phyloP scores from a whole-genome alignment of 2,113 vertebrate species.

The Rhinoderma darwinii region DNA sequence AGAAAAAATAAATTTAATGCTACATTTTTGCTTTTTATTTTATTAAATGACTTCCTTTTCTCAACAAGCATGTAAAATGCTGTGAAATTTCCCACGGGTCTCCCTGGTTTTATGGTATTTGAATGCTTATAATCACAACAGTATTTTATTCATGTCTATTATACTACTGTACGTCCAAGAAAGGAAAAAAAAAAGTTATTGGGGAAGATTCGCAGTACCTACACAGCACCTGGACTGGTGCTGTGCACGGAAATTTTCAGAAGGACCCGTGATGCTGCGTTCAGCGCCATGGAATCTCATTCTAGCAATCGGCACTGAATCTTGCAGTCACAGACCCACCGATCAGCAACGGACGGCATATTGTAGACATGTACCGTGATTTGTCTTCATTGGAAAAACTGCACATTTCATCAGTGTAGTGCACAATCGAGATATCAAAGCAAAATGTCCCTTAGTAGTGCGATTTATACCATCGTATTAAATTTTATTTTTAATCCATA shows the following conservation, averaged over 20 bases:
- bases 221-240: no score
- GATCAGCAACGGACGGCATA: no score
- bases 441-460: neutral
- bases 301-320: no score
- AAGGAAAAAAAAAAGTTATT: neutral
- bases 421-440: neutral
- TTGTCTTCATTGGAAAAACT: no score
- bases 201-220: neutral
- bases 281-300: no score
- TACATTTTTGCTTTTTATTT: no score
- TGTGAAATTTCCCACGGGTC: neutral
- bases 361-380: no score
- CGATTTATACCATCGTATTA: neutral
- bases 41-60: neutral
- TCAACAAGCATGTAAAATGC: neutral
- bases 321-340: no score
- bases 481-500: constrained; percentile 15
- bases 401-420: neutral
- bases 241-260: no score
- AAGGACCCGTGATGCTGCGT: no score
- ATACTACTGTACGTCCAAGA: neutral
- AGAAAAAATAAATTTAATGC: neutral
- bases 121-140: neutral
- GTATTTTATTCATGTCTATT: neutral
- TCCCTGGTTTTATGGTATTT: neutral